Conservation (phyloP, 92 coral and sea anemone species). For the Nematostella vectensis region DNA sequence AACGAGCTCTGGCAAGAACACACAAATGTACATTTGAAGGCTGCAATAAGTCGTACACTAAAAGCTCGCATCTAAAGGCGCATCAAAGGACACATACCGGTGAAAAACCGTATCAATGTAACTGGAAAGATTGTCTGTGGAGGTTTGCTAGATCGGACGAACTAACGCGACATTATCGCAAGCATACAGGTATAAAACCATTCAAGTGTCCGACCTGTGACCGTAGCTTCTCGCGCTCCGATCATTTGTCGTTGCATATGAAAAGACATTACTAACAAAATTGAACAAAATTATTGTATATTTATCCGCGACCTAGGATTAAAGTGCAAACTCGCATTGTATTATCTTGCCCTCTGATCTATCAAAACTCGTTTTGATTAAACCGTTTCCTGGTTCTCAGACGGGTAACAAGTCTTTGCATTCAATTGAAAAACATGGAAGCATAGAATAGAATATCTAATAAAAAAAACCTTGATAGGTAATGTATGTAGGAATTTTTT, state of each 20-base stretch:
- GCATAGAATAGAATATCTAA: not conserved
- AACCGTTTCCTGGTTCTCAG: not conserved
- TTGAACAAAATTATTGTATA: constrained; percentile 11
- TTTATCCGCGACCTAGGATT: not conserved
- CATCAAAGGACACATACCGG: constrained; percentile 99
- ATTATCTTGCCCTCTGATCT: too few relatives aligned
- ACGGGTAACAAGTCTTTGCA: not conserved
- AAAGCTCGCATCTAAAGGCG: constrained; percentile 98
- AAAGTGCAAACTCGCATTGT: not conserved
- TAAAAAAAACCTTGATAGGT: not conserved
- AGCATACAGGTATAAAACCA: constrained; percentile 95
- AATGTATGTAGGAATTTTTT: not conserved
- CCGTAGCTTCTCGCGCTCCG: constrained; percentile 96
- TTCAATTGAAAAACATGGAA: too few relatives aligned
- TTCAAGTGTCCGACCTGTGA: constrained; percentile 97
- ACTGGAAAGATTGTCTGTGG: constrained; percentile 99
- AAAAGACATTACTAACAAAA: constrained; percentile 77
- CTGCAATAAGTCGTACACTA: constrained; percentile 92
- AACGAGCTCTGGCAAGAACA: constrained; percentile 89
- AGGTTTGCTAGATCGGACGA: constrained; percentile 99
- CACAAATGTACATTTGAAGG: constrained; percentile 98
- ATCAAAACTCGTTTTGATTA: too few relatives aligned
- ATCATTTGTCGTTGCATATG: constrained; percentile 95
- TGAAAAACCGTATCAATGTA: constrained; percentile 95
- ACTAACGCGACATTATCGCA: constrained; percentile 91